Base-by-base conservation (phyloP, 2,888 invertebrate species). In the Acronicta psi region DNA sequence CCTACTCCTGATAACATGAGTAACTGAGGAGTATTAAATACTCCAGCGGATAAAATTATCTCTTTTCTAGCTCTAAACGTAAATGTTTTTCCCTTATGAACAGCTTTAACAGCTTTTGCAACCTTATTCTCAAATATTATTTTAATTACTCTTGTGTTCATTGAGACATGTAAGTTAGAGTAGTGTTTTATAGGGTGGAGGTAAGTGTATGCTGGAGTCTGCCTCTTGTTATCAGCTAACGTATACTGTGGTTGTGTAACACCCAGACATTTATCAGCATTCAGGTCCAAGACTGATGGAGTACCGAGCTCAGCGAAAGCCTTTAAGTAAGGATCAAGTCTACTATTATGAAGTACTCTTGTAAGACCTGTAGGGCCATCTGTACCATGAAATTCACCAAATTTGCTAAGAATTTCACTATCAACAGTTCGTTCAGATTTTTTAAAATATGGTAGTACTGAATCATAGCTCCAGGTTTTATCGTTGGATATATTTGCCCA, bases 1-100 rank as follows among this genome's bases (percentile, higher is more conserved):
- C 73, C 73, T 17, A 73, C 51, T 0, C 73, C 73, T 3, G 73
- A 73, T 0, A 73, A 49, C 70, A 69, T 66, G 0, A 73, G 49
- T 18, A 73, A 0, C 34, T 73, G 63, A 18, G 73, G 70, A 41
- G 67, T 64, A 20, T 64, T 68, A 16, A 56, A 73, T 6, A 49
- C 63, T 40, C 73, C 73, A 0, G 67, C 75, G 10, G 56, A 36
- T 18, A 75, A 0, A 20, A 75, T 70, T 2, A 75, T 20, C 23
- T 75, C 75, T 50, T 66, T 75, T 0, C 16, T 61, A 2, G 74
- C 75, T 41, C 49, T 53, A 0, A 74, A 17, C 34, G 7, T 65
- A 29, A 58, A 70, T 0, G 9, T 64, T 18, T 60, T 31, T 5
- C 54, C 63, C 13, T 64, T 17, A 9, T 44, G 31, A 5, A 49